These are phyloP conservation scores for Acrossocheilus wenchowensis DNA, from an alignment of 2,797 vertebrate species.

Conservation along the genomic window DNA sequence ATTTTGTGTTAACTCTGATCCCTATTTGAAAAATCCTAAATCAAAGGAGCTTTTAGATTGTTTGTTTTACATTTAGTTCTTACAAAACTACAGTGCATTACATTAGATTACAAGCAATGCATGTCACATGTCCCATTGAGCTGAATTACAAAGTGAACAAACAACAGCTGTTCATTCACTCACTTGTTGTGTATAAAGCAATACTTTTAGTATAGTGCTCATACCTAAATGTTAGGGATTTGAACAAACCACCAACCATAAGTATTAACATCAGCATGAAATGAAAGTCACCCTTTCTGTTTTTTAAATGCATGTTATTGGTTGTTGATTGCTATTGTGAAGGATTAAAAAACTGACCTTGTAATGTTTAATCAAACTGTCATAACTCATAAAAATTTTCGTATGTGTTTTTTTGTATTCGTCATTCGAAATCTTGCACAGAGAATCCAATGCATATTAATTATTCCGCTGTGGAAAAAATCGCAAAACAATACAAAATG, in stretches of 20 bases:
- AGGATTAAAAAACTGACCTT: not conserved
- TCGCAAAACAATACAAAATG: not conserved
- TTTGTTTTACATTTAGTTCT: conserved; percentile 30
- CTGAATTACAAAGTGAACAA: not conserved
- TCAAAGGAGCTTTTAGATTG: conserved; percentile 12
- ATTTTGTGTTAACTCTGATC: conserved; percentile 16
- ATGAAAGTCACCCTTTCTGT: not conserved
- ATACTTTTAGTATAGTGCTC: not conserved
- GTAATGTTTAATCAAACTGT: not conserved
- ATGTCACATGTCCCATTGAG: not conserved
- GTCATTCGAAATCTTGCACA: not conserved
- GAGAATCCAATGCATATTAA: not conserved
- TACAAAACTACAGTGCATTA: not conserved
- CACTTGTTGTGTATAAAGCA: not conserved
- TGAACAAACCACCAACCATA: not conserved
- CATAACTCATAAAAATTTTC: not conserved
- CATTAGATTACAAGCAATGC: conserved; percentile 3
- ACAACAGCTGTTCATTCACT: conserved; percentile 12
- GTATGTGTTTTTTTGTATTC: not conserved
- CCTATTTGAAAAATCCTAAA: not conserved
- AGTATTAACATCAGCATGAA: not conserved
- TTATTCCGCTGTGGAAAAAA: not conserved
- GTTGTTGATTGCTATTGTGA: not conserved
- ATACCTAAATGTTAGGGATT: not conserved
- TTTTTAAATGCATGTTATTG: conserved; percentile 1